Evolutionary conservation across 1,140 invertebrate genomes (phyloP), one percentile per base, ranked within the genome.

Genomic region (Pygmarrhopalites habei): DNA sequence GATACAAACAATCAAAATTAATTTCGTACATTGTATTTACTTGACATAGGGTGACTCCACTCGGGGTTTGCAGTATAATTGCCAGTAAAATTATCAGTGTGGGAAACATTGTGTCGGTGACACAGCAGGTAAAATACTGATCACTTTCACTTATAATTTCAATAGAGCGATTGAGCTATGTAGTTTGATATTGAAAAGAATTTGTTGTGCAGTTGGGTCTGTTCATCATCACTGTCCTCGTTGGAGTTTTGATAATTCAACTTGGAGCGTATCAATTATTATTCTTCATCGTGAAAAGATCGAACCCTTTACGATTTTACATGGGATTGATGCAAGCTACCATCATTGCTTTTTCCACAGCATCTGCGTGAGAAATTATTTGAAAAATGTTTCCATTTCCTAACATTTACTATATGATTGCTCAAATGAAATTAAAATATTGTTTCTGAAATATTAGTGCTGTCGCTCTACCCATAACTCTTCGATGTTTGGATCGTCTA

Each of bases 381-480:
- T 10, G 23, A 10, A 47, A 47, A 47, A 47, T 25, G 28, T 7
- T 26, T 53, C 14, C 28, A 4, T 17, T 26, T 53, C n/a, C 19
- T 56, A 14, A n/a, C 25, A 14, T 52, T 52, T 30, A 23, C 7
- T n/a, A 30, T 30, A 39, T 39, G n/a, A n/a, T 10, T 41, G 10
- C 10, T 10, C 10, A 41, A 12, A 12, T 41, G 39, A 1, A 52
- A 23, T 2, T 28, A 5, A 7, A 46, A 39, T 56, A 28, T 21
- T 39, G 47, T 23, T 64, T 66, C 52, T 77, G 67, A 77, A n/a
- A n/a, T n/a, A n/a, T n/a, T n/a, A 95, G 92, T 75, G 88, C 94
- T 70, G 94, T 93, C 44, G 93, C 95, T 47, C 80, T 98, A 49
- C 95, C 95, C 44, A 85, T 97, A 49, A 95, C 93, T 47, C 95